Percentiles rank a stretch among this genome's conserved stretches.
phyloP scores from a whole-genome alignment of 2,113 vertebrate genomes.

The Notarius quadriscutis region DNA sequence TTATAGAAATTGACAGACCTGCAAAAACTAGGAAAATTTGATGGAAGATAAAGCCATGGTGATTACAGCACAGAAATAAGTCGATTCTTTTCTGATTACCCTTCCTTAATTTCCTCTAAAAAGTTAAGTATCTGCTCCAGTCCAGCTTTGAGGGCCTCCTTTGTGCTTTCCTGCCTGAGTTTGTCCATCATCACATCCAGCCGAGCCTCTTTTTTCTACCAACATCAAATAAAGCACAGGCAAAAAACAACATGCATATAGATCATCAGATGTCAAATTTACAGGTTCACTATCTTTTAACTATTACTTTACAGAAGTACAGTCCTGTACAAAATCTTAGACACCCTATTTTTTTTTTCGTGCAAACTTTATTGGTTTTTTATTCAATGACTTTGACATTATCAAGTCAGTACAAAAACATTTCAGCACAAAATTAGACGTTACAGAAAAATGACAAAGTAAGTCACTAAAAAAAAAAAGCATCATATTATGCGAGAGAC shows the following conservation, averaged over 20 bases:
- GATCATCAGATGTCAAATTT: no score
- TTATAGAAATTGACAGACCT: constrained; percentile 65
- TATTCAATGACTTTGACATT: no score
- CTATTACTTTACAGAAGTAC: no score
- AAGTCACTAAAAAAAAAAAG: no score
- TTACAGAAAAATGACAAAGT: fast-evolving
- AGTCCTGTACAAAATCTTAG: no score
- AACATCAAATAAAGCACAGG: constrained; percentile 18
- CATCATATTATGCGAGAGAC: no score
- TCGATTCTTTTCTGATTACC: constrained; percentile 27
- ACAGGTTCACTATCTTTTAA: no score
- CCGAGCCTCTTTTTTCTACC: constrained; percentile 56
- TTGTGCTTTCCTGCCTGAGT: constrained; percentile 66
- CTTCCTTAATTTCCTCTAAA: constrained; percentile 60
- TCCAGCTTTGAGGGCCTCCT: constrained; percentile 53
- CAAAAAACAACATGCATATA: no score
- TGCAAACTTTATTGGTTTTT: no score
- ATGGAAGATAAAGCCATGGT: neutral
- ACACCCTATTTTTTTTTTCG: no score
- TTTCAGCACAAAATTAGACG: no score
- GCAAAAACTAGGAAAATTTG: constrained; percentile 17
- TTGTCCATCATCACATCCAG: constrained; percentile 61
- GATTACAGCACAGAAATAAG: constrained; percentile 22
- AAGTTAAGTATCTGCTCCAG: constrained; percentile 38
- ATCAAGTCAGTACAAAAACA: no score